Base-by-base conservation (phyloP, 1,140 invertebrate genomes). In the Phymorhynchus buccinoides region DNA sequence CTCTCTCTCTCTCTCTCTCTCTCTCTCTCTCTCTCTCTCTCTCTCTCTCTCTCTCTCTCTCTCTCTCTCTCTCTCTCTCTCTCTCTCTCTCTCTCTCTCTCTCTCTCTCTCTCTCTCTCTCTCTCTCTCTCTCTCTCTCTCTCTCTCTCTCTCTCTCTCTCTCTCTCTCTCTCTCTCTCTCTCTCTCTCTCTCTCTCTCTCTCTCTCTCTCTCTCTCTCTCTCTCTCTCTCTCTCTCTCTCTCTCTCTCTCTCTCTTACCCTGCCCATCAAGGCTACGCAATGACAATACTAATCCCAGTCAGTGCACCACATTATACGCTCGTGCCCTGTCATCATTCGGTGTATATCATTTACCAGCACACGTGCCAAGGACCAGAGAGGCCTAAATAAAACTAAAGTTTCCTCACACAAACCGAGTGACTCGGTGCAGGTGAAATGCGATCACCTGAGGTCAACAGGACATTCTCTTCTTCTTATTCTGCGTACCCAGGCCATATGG, bases 1-100 rank as follows among this genome's bases (percentile, higher is more conserved):
- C 48, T 52, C 48, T 52, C 48, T 52, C 48, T 52, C 48, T 52
- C 48, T 52, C 48, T 52, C 48, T 52, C 48, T 52, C 48, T 52
- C 48, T 52, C 48, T 52, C 62, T 66, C 62, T 66, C 62, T 66
- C 62, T 66, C 62, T 66, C 62, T n/a, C 62, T 66, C 62, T 66
- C 9, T 66, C 62, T 66, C 9, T 66, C 62, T 66, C 9, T 66
- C 62, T 66, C 9, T 52, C 48, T 52, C 48, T 52, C 48, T 52
- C 48, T 22, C 22, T 22, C 48, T 52, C 48, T 52, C 48, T 52
- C 48, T 52, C 48, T 52, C 48, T 52, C 48, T 52, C 22, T 22
- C 48, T 52, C 7, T 52, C 48, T 52, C 7, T 22, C 7, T 52
- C 48, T 22, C 22, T 52, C 22, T 22, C 9, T 12, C 48, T 7